Conservation (phyloP, 1,140 invertebrate species). For the Zaprionus nigranus region DNA sequence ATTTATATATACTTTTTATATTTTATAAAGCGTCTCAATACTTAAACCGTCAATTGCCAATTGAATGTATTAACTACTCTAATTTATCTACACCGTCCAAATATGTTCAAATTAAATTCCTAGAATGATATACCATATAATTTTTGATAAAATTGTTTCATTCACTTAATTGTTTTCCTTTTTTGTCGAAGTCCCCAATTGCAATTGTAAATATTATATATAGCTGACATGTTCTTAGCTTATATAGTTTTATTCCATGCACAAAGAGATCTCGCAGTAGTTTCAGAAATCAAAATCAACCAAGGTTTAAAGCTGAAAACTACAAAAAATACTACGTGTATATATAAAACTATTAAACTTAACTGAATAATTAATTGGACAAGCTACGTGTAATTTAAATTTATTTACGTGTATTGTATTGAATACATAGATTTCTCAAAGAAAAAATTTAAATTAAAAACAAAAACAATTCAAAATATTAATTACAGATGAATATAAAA, state of each 20-base stretch:
- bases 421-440: conserved; percentile 64
- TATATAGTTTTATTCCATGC: conserved; percentile 54
- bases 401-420: conserved; percentile 63
- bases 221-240: conserved; percentile 7
- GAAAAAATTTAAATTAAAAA: conserved; percentile 24
- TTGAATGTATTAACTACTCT: conserved; percentile 59
- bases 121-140: background rate
- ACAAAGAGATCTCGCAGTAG: conserved; percentile 74
- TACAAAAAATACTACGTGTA: conserved; percentile 52
- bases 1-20: conserved; percentile 8
- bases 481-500: conserved; percentile 24
- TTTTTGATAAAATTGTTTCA: background rate
- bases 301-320: conserved; percentile 56
- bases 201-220: conserved; percentile 52
- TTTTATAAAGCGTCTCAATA: conserved; percentile 6
- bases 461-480: conserved; percentile 14
- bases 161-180: background rate
- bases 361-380: conserved; percentile 6
- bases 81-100: conserved; percentile 68
- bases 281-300: conserved; percentile 51
- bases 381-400: conserved; percentile 25
- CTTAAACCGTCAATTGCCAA: conserved; percentile 56
- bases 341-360: conserved; percentile 60
- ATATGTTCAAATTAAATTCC: conserved; percentile 40
- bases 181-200: background rate